phyloP scores from a whole-genome alignment of 2,113 vertebrate species.

The Pluvialis apricaria region DNA sequence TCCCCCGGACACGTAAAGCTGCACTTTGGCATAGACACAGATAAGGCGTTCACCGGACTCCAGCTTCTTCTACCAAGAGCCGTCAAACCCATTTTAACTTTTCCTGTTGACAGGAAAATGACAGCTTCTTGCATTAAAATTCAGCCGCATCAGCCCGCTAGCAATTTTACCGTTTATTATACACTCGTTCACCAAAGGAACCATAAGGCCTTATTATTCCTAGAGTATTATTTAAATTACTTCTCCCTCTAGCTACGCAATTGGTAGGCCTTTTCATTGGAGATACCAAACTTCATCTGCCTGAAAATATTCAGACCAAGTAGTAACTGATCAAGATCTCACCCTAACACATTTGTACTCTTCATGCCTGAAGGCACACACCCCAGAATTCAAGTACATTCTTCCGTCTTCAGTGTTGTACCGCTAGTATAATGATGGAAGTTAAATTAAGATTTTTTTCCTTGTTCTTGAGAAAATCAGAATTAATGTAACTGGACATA shows the following conservation, averaged over 20 bases:
- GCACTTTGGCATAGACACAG: neutral
- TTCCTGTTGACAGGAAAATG: neutral
- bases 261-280: neutral
- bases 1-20: neutral
- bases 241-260: neutral
- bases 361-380: neutral
- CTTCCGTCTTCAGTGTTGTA: neutral
- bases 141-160: neutral
- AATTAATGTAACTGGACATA: neutral
- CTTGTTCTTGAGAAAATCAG: neutral
- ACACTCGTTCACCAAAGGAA: neutral
- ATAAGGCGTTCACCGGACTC: neutral
- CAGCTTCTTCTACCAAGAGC: neutral
- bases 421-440: neutral
- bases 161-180: neutral
- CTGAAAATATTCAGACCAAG: neutral
- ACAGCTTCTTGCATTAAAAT: neutral
- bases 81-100: neutral
- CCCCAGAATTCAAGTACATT: neutral
- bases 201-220: neutral
- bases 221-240: neutral
- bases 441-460: neutral
- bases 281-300: neutral
- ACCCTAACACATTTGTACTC: neutral
- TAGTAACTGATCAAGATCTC: neutral